A percentile compares a stretch with the other conserved stretches of the same genome.
Evolutionary conservation across 2,888 invertebrate species (phyloP).

Genomic region (Pardosa pseudoannulata): DNA sequence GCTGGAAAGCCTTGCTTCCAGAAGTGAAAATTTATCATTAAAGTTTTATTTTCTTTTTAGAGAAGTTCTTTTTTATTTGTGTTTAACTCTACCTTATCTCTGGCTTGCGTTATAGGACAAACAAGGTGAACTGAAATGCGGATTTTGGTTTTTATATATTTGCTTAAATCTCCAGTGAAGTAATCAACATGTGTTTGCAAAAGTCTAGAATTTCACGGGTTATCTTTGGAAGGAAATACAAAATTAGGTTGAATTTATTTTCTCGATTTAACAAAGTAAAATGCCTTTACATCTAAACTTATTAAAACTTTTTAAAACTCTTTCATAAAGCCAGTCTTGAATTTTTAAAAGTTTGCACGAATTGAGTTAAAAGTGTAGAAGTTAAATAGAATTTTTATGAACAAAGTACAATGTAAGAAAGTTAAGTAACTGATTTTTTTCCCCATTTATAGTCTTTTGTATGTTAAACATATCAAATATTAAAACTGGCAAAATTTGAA

Average conservation of each 20-base stretch:
- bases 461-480: too few species aligned
- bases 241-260: background rate
- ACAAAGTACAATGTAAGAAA: too few species aligned
- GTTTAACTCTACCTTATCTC: background rate
- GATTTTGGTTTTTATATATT: background rate
- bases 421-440: too few species aligned
- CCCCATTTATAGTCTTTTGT: too few species aligned
- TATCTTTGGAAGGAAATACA: background rate
- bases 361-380: too few species aligned
- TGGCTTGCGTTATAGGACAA: background rate
- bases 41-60: slow-evolving; percentile 10
- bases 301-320: too few species aligned
- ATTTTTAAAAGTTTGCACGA: too few species aligned
- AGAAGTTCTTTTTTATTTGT: slow-evolving; percentile 8
- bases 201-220: background rate
- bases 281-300: too few species aligned
- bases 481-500: too few species aligned
- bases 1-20: background rate
- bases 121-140: background rate
- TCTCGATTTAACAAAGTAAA: background rate
- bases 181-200: background rate
- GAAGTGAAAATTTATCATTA: slow-evolving; percentile 13
- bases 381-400: too few species aligned
- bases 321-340: too few species aligned
- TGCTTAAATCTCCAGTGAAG: background rate